Conservation (phyloP, 37 sponge, comb jelly and placozoan genomes). For the Spongilla lacustris region DNA sequence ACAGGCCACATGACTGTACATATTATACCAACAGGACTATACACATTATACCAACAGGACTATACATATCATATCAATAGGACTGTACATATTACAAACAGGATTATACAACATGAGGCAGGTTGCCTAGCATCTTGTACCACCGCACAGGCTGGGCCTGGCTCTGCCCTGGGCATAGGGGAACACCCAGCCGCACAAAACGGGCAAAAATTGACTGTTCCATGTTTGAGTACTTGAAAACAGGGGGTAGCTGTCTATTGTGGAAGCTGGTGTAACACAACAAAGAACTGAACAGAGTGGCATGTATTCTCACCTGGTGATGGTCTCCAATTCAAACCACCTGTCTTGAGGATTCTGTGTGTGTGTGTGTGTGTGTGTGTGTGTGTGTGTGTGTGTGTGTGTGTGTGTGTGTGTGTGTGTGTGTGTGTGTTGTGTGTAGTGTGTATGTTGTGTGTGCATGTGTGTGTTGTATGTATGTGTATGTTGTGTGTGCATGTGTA, state of each 20-base stretch:
- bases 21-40: too few relatives aligned
- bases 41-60: too few relatives aligned
- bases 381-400: neutral
- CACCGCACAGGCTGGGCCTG: constrained; percentile 86
- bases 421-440: too few relatives aligned
- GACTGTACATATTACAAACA: too few relatives aligned
- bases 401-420: too few relatives aligned
- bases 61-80: too few relatives aligned
- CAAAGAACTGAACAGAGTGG: neutral
- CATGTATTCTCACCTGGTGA: constrained; percentile 79
- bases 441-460: neutral
- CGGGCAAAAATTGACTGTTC: constrained; percentile 98
- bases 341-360: constrained; percentile 93
- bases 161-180: constrained; percentile 97
- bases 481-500: too few relatives aligned
- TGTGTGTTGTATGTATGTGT: neutral
- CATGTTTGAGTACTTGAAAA: constrained; percentile 98
- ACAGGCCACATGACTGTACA: too few relatives aligned
- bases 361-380: too few relatives aligned
- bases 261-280: too few relatives aligned
- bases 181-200: constrained; percentile 98
- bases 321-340: constrained; percentile 98
- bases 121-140: constrained; percentile 82
- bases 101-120: constrained; percentile 96
- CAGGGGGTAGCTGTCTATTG: constrained; percentile 98